Percentiles rank a stretch among this genome's conserved stretches.
Evolutionary conservation across 2,888 invertebrate genomes (phyloP).

Genomic region (Tipula vernalis): DNA sequence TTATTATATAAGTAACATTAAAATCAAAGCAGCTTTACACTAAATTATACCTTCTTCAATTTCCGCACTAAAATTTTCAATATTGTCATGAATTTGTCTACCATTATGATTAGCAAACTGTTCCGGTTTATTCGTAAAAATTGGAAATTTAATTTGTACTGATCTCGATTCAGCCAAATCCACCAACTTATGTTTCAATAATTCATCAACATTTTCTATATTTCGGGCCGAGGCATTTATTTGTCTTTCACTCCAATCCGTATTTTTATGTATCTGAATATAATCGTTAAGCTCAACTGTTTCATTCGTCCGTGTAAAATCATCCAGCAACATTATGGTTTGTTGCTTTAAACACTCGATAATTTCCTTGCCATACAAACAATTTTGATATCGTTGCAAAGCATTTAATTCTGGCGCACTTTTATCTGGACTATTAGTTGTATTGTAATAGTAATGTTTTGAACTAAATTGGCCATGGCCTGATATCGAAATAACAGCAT

Average conservation of each 20-base stretch:
- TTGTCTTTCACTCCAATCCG: slow-evolving; percentile 12
- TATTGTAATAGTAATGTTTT: neutral
- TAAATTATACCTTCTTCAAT: neutral
- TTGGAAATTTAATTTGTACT: slow-evolving; percentile 28
- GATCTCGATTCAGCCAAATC: slow-evolving; percentile 35
- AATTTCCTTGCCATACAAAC: slow-evolving; percentile 21
- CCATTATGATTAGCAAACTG: neutral
- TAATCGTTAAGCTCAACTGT: slow-evolving; percentile 26
- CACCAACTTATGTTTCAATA: slow-evolving; percentile 31
- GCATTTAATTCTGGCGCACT: neutral
- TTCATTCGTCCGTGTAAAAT: slow-evolving; percentile 30
- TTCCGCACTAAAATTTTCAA: neutral
- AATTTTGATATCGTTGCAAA: slow-evolving; percentile 18
- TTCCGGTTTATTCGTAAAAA: neutral
- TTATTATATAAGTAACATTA: neutral
- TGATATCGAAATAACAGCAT: neutral
- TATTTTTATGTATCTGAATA: slow-evolving; percentile 24
- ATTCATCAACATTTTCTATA: slow-evolving; percentile 19
- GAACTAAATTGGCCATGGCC: neutral
- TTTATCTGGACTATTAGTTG: neutral
- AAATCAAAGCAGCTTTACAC: neutral
- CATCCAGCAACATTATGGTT: slow-evolving; percentile 33
- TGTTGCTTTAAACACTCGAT: slow-evolving; percentile 35
- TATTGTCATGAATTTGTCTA: neutral
- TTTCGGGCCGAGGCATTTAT: slow-evolving; percentile 4